These are phyloP conservation scores for Tuberolachnus salignus DNA, from an alignment of 2,888 invertebrate genomes.

Conservation along the genomic window DNA sequence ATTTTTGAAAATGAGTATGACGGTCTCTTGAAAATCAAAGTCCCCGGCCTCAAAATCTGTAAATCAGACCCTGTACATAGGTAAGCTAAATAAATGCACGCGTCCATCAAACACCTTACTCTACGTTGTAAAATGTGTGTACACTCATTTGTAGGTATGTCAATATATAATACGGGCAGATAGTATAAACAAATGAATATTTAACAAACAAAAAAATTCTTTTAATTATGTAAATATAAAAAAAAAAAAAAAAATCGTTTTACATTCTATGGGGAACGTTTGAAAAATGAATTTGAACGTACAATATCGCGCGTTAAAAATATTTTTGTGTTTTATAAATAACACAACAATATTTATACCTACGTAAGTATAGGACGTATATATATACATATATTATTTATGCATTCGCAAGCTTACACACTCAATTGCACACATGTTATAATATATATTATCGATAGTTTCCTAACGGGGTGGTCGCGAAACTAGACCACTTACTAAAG, in stretches of 20 bases:
- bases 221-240: not conserved
- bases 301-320: not conserved
- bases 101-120: too few species aligned
- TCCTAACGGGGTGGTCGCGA: conserved; percentile 3
- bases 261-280: not conserved
- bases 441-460: conserved; percentile 7
- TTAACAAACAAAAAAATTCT: not conserved
- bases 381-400: too few species aligned
- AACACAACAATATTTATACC: not conserved
- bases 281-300: not conserved
- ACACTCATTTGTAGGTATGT: not conserved
- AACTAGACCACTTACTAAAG: not conserved
- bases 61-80: too few species aligned
- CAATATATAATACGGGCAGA: not conserved
- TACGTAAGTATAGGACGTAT: too few species aligned
- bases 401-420: too few species aligned
- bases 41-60: too few species aligned
- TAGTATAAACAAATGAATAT: not conserved
- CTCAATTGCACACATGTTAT: not conserved
- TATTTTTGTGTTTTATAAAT: conserved; percentile 1
- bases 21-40: too few species aligned
- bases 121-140: too few species aligned
- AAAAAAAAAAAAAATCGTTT: not conserved
- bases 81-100: too few species aligned
- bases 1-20: too few species aligned